These are phyloP conservation scores for Glaucopsyche alexis DNA, from an alignment of 2,888 invertebrate genomes.

Conservation along the genomic window DNA sequence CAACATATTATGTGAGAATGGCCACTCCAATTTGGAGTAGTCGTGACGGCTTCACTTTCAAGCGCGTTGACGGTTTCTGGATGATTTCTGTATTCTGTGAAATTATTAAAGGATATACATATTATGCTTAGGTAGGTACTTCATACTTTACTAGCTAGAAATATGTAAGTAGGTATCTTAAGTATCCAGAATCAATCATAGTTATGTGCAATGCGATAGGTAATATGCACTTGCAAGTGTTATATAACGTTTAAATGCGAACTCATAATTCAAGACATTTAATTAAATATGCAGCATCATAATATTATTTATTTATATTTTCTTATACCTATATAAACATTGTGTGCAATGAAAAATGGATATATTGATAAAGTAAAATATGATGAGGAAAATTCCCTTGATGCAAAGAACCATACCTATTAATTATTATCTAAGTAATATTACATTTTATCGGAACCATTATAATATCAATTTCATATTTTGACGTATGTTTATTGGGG, in stretches of 20 bases:
- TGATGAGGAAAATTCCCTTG: background rate
- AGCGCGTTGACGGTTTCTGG: too few species aligned
- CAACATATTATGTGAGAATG: too few species aligned
- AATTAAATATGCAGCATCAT: constrained; percentile 7
- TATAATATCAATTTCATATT: too few species aligned
- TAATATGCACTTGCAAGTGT: constrained; percentile 6
- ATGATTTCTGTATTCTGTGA: too few species aligned
- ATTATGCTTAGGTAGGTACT: too few species aligned
- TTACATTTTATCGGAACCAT: too few species aligned
- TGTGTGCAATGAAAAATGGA: background rate
- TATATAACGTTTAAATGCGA: constrained; percentile 16
- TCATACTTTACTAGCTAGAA: too few species aligned
- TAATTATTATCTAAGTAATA: too few species aligned
- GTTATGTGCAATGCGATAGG: background rate
- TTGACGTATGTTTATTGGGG: too few species aligned
- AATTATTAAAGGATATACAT: too few species aligned
- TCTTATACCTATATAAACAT: background rate
- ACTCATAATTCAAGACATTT: constrained; percentile 8
- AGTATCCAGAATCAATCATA: background rate
- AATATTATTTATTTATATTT: background rate
- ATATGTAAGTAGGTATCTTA: background rate
- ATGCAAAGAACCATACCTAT: background rate
- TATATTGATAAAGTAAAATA: background rate
- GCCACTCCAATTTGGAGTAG: too few species aligned
- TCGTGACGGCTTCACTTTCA: too few species aligned